A percentile compares a stretch with the other conserved stretches of the same genome.
These are phyloP conservation scores for Myripristis jacobus DNA, from an alignment of 2,797 vertebrate genomes.

Conservation along the genomic window DNA sequence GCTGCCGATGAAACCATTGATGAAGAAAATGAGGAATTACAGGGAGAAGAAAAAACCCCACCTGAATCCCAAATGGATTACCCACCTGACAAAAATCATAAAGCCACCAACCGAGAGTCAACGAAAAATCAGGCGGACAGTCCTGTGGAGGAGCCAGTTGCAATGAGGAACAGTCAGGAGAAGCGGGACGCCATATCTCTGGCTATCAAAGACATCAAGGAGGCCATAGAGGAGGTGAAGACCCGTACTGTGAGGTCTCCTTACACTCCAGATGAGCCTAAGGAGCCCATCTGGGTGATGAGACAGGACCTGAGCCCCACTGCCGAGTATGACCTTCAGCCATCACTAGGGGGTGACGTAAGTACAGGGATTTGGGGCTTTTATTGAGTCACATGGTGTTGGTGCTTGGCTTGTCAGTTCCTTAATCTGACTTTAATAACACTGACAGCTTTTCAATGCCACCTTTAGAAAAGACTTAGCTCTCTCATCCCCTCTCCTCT, in stretches of 20 bases:
- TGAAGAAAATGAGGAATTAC: constrained; percentile 81
- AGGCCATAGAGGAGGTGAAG: constrained; percentile 98
- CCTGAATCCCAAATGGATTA: constrained; percentile 30
- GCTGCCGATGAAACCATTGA: constrained; percentile 71
- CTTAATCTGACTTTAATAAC: too few species aligned
- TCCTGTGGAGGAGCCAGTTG: constrained; percentile 56
- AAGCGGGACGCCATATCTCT: constrained; percentile 95
- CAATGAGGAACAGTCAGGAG: constrained; percentile 85
- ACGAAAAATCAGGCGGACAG: constrained; percentile 39
- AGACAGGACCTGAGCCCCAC: constrained; percentile 95
- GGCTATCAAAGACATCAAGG: constrained; percentile 98
- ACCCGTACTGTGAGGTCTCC: constrained; percentile 95
- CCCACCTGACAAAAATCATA: constrained; percentile 61
- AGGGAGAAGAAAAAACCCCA: constrained; percentile 56
- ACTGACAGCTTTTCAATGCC: too few species aligned
- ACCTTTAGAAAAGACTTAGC: too few species aligned
- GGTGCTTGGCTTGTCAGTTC: too few species aligned
- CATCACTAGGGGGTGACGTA: constrained; percentile 89
- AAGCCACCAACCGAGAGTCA: constrained; percentile 46
- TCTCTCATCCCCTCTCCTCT: too few species aligned
- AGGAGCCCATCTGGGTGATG: constrained; percentile 99
- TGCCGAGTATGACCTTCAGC: constrained; percentile 88
- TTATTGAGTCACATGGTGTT: too few species aligned
- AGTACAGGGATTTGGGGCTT: constrained; percentile 75
- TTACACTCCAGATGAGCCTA: constrained; percentile 96